Evolutionary conservation across 1,140 invertebrate genomes (phyloP).

Genomic region (Charaxes varanes): DNA sequence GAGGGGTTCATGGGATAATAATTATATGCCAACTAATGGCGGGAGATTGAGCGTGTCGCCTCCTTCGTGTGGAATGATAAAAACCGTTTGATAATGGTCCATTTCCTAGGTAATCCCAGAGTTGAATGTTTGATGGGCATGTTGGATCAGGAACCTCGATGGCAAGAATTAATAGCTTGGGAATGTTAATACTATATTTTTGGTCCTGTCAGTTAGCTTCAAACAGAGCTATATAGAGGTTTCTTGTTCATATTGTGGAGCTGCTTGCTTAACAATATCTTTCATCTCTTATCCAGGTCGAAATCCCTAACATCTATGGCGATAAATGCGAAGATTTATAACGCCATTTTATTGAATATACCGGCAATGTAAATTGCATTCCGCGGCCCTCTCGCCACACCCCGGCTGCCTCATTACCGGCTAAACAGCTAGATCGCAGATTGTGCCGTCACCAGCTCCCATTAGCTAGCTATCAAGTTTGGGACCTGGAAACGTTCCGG

Average conservation of each 20-base stretch:
- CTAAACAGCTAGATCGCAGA: constrained; percentile 13
- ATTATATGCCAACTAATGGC: constrained; percentile 22
- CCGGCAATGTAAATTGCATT: constrained; percentile 6
- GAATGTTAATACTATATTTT: no score
- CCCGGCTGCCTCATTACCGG: constrained; percentile 10
- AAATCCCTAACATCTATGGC: background rate
- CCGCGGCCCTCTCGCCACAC: constrained; percentile 2
- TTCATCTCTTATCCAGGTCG: no score
- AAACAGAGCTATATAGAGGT: constrained; percentile 10
- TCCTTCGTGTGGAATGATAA: constrained; percentile 19
- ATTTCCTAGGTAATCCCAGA: constrained; percentile 24
- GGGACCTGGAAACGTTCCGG: constrained; percentile 26
- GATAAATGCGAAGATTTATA: background rate
- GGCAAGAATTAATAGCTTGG: no score
- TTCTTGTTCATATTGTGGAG: no score
- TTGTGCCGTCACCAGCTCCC: constrained; percentile 10
- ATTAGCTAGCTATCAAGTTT: constrained; percentile 15
- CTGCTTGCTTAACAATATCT: no score
- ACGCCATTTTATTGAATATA: background rate
- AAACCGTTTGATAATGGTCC: constrained; percentile 17
- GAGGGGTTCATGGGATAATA: constrained; percentile 19
- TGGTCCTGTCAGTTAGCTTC: no score
- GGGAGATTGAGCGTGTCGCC: constrained; percentile 17
- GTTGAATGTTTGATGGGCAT: constrained; percentile 20
- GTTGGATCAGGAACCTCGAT: constrained; percentile 14